A percentile compares a stretch with the other conserved stretches of the same genome.
Conservation (phyloP, 2,113 vertebrate genomes). For the Centrocercus urophasianus region DNA sequence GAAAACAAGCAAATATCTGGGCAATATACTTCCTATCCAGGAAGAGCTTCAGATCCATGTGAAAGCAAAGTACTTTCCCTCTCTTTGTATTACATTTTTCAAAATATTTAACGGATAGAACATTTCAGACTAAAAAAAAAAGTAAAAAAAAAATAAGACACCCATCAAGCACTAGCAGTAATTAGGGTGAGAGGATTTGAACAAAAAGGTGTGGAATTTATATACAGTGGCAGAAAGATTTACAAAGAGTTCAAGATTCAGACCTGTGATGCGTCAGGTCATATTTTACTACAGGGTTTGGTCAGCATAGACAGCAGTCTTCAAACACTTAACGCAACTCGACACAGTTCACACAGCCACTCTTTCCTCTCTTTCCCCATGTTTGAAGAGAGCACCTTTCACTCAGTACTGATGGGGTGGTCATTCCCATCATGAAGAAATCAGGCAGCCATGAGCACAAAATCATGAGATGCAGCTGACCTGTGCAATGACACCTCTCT, state of each 20-base stretch:
- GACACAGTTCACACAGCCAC: not conserved
- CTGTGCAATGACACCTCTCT: not conserved
- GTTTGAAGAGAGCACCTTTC: accelerated
- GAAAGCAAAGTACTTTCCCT: not conserved
- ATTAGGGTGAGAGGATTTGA: not conserved
- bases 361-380: not conserved
- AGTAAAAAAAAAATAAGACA: not conserved
- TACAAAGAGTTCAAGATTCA: not conserved
- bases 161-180: not conserved
- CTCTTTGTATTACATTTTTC: not conserved
- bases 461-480: not conserved
- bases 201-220: not conserved
- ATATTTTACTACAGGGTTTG: not conserved
- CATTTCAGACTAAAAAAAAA: not conserved
- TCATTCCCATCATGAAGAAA: not conserved
- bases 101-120: not conserved
- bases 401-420: accelerated
- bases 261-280: accelerated
- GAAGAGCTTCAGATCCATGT: not conserved
- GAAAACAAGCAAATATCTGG: not conserved
- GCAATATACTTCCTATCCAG: not conserved
- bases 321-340: accelerated
- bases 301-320: accelerated
- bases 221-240: not conserved
- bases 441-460: not conserved